A percentile compares a stretch with the other conserved stretches of the same genome.
Conservation (phyloP, 2,797 vertebrate species). For the Galago senegalensis region DNA sequence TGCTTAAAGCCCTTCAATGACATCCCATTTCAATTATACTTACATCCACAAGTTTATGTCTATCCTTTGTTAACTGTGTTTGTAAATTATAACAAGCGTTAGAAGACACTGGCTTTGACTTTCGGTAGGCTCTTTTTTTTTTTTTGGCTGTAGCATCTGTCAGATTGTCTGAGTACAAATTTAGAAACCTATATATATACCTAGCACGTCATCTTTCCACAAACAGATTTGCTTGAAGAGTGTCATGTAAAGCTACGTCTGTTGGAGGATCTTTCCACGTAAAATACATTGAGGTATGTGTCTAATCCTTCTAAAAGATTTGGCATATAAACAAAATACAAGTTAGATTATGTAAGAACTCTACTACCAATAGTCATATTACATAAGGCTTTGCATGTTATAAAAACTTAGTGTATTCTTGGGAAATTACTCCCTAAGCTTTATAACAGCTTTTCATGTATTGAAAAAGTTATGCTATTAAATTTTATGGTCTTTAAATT, state of each 20-base stretch:
- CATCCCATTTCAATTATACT: conserved; percentile 9
- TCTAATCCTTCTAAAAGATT: conserved; percentile 44
- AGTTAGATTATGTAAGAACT: conserved; percentile 28
- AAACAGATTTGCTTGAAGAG: conserved; percentile 81
- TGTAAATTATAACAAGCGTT: conserved; percentile 66
- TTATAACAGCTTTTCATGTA: conserved; percentile 51
- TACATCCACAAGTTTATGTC: neutral
- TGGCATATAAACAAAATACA: conserved; percentile 69
- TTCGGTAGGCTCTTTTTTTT: conserved; percentile 61
- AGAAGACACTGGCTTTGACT: conserved; percentile 67
- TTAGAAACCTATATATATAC: conserved; percentile 91
- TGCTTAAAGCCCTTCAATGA: neutral
- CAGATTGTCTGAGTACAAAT: conserved; percentile 88
- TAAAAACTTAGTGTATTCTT: conserved; percentile 47
- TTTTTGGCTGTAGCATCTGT: conserved; percentile 85
- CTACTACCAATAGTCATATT: conserved; percentile 13
- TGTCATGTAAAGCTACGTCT: conserved; percentile 75
- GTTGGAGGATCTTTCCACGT: conserved; percentile 76
- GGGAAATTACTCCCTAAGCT: conserved; percentile 40
- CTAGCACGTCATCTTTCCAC: conserved; percentile 81
- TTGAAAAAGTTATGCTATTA: conserved; percentile 57
- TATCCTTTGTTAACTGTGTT: conserved; percentile 61
- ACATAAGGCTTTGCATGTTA: conserved; percentile 24
- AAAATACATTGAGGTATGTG: conserved; percentile 85
- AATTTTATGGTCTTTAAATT: conserved; percentile 68